Conservation (phyloP, 2,113 vertebrate species). For the Telmatochromis brichardi region DNA sequence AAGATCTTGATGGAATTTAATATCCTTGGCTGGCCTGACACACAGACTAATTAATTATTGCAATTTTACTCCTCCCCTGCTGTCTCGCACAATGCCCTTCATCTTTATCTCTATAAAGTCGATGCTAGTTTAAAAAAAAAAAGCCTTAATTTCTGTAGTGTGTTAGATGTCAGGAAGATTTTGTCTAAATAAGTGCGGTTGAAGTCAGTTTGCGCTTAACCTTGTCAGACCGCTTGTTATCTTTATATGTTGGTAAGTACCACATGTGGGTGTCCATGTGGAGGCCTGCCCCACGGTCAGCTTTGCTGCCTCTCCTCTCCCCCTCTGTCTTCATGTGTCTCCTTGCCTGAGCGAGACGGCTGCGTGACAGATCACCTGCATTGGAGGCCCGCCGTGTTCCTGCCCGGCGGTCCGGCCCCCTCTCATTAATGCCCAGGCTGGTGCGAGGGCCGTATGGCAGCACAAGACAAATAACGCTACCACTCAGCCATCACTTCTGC, state of each 20-base stretch:
- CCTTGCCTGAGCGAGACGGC: slow-evolving; percentile 51
- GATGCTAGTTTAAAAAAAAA: background rate
- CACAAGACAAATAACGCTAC: slow-evolving; percentile 77
- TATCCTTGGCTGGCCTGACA: background rate
- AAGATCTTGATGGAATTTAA: background rate
- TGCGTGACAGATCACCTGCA: slow-evolving; percentile 73
- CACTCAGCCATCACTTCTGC: slow-evolving; percentile 78
- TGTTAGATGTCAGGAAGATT: background rate
- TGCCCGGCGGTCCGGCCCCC: slow-evolving; percentile 73
- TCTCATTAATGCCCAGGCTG: slow-evolving; percentile 75
- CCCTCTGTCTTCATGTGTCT: slow-evolving; percentile 46
- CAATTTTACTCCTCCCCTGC: background rate
- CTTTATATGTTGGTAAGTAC: background rate
- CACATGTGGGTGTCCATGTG: slow-evolving; percentile 4
- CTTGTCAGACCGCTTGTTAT: background rate
- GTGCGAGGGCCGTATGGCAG: slow-evolving; percentile 73
- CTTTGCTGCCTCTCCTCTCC: slow-evolving; percentile 22
- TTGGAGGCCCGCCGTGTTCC: slow-evolving; percentile 64
- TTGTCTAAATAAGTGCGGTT: background rate
- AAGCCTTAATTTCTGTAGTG: background rate
- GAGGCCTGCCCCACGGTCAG: slow-evolving; percentile 11
- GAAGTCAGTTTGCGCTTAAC: background rate
- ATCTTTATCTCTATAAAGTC: slow-evolving; percentile 13
- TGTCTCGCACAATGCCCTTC: background rate
- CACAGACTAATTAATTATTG: background rate